Conservation (phyloP, 2,113 vertebrate genomes). For the Archilochus colubris region DNA sequence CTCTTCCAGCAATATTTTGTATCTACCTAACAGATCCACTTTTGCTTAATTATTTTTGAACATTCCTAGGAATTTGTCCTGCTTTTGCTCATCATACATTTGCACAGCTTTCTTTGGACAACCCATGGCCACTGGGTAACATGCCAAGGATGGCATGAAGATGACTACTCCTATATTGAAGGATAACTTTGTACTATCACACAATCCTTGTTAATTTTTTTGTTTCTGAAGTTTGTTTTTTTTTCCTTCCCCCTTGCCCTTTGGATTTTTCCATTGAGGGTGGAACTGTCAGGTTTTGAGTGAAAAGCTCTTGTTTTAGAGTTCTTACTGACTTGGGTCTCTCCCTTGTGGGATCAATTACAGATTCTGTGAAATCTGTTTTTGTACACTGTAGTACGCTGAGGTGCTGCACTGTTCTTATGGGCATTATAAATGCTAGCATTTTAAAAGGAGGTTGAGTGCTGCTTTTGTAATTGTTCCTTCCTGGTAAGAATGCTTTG, state of each 20-base stretch:
- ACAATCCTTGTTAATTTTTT: not conserved
- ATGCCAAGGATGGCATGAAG: not conserved
- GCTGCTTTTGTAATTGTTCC: not conserved
- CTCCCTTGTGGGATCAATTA: not conserved
- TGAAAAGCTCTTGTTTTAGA: not conserved
- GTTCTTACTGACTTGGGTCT: not conserved
- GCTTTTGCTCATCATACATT: not conserved
- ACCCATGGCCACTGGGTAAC: not conserved
- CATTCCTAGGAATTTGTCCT: not conserved
- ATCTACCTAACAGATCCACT: not conserved
- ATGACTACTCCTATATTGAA: not conserved
- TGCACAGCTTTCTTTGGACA: not conserved
- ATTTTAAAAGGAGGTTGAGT: not conserved
- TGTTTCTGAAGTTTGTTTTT: not conserved
- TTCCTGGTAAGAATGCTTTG: not conserved
- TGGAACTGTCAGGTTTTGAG: not conserved
- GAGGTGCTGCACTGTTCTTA: not conserved
- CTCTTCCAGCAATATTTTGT: not conserved
- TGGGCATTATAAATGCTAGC: not conserved
- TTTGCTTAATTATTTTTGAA: not conserved
- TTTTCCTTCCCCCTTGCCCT: too few relatives aligned
- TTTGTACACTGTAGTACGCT: not conserved
- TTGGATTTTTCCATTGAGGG: not conserved
- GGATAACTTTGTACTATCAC: not conserved
- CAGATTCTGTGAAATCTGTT: not conserved